Percentiles rank a stretch among this genome's conserved stretches.
Evolutionary conservation across 2,113 vertebrate species (phyloP).

Genomic region (Ceyx margarethae): DNA sequence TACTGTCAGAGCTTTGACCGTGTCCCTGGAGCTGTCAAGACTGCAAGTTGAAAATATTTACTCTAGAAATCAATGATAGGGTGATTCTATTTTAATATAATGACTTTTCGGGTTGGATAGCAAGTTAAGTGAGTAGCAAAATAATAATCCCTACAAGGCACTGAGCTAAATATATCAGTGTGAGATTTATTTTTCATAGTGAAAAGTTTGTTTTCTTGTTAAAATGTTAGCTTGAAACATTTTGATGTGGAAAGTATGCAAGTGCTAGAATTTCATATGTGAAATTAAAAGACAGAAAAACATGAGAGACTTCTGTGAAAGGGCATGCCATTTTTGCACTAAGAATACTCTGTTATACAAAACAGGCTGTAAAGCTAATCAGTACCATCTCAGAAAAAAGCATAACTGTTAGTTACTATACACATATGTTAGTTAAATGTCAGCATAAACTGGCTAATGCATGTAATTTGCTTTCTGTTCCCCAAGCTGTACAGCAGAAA

Average conservation of each 20-base stretch:
- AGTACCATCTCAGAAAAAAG: background rate
- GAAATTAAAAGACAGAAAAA: background rate
- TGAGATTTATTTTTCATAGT: background rate
- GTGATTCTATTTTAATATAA: conserved; percentile 18
- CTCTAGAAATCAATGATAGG: background rate
- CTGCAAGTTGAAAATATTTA: background rate
- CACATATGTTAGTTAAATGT: background rate
- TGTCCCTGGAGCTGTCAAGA: background rate
- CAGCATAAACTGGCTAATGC: background rate
- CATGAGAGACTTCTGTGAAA: background rate
- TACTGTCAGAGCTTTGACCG: background rate
- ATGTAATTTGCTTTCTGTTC: background rate
- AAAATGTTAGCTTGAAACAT: background rate
- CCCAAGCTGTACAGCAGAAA: background rate
- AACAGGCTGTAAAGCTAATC: background rate
- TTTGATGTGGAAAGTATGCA: background rate
- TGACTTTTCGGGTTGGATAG: background rate
- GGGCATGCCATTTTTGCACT: background rate
- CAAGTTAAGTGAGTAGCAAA: conserved; percentile 7
- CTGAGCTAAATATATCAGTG: conserved; percentile 23
- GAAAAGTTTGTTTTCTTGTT: conserved; percentile 14
- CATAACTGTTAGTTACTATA: background rate
- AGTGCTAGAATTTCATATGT: background rate
- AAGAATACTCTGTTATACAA: background rate
- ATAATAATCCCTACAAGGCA: conserved; percentile 11